Evolutionary conservation across 2,113 vertebrate species (phyloP).

Genomic region (Perca schrenkii): DNA sequence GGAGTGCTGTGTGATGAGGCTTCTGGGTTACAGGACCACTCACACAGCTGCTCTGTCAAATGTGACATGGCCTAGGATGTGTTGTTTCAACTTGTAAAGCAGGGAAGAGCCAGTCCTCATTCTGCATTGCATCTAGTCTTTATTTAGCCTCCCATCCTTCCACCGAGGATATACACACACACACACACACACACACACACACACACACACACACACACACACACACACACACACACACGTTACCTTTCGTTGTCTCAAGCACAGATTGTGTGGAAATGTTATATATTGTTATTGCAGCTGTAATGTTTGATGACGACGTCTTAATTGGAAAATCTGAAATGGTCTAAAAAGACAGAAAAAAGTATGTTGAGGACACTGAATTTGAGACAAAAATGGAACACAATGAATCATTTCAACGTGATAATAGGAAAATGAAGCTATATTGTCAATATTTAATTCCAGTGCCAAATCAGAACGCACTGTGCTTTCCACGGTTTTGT

Average conservation of each 20-base stretch:
- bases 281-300: not conserved
- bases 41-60: slow-evolving; percentile 11
- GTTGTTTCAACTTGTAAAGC: slow-evolving; percentile 15
- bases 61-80: not conserved
- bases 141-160: not conserved
- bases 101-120: not conserved
- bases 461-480: not conserved
- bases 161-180: not conserved
- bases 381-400: not conserved
- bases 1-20: slow-evolving; percentile 11
- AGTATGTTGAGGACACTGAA: not conserved
- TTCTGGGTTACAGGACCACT: slow-evolving; percentile 19
- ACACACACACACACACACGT: not conserved
- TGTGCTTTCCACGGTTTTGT: not conserved
- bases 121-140: slow-evolving; percentile 23
- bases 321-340: not conserved
- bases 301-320: not conserved
- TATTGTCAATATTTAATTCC: not conserved
- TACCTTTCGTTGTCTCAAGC: not conserved
- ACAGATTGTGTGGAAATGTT: not conserved
- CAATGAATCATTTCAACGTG: not conserved
- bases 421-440: not conserved
- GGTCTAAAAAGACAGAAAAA: not conserved
- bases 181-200: too few species aligned
- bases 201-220: not conserved